Evolutionary conservation across 2,888 invertebrate species (phyloP).

Genomic region (Synergus itoensis): DNA sequence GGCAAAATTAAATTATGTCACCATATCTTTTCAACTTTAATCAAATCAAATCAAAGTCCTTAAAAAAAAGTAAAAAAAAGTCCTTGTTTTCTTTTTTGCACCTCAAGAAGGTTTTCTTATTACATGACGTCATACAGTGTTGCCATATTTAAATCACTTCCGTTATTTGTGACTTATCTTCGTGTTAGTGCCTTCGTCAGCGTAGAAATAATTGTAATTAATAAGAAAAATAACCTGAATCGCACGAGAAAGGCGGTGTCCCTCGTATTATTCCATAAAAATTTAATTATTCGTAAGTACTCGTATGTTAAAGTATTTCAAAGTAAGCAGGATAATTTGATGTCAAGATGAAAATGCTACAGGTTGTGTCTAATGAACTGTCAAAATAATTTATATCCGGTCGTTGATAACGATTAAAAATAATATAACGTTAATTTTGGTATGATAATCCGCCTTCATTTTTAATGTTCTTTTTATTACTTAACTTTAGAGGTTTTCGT

Average conservation of each 20-base stretch:
- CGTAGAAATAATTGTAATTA: constrained; percentile 36
- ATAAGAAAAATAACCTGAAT: neutral
- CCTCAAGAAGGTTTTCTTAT: neutral
- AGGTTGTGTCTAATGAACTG: constrained; percentile 20
- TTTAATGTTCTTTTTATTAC: neutral
- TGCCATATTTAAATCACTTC: constrained; percentile 59
- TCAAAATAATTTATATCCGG: constrained; percentile 26
- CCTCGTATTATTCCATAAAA: neutral
- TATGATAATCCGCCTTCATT: neutral
- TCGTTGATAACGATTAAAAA: constrained; percentile 15
- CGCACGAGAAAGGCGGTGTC: neutral
- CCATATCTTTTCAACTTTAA: neutral
- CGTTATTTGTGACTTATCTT: constrained; percentile 15
- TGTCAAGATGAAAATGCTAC: neutral
- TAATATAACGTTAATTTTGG: neutral
- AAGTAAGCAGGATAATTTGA: neutral
- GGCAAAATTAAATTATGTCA: too few relatives aligned
- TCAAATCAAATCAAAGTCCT: neutral
- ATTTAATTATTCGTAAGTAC: constrained; percentile 20
- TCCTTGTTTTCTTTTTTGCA: neutral
- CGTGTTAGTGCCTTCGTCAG: constrained; percentile 45
- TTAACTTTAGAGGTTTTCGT: neutral
- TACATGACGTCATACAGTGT: constrained; percentile 40
- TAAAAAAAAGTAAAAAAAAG: neutral
- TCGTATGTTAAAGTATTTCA: neutral